A percentile compares a stretch with the other conserved stretches of the same genome.
Evolutionary conservation across 37 sponge, comb jelly and placozoan species (phyloP).

Genomic region (Aphrocallistes beatrix): DNA sequence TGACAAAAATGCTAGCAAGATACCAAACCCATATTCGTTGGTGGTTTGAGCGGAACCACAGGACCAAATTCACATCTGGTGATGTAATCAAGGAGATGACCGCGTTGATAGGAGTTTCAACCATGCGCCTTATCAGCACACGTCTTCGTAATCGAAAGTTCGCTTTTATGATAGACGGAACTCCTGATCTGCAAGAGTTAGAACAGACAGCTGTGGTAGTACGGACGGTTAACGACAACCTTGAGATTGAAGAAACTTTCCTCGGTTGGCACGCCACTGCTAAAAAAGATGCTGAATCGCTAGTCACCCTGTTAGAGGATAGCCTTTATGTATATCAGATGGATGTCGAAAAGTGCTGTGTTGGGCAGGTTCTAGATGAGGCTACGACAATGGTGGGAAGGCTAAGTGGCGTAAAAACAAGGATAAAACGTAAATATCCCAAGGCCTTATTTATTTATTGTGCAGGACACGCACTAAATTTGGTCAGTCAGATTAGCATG

Average conservation of each 20-base stretch:
- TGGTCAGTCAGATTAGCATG: too few species aligned
- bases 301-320: not conserved
- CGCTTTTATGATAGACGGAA: not conserved
- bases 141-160: slow-evolving; percentile 7
- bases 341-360: slow-evolving; percentile 11
- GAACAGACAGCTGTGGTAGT: not conserved
- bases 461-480: slow-evolving; percentile 5
- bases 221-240: slow-evolving; percentile 8
- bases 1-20: not conserved
- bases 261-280: slow-evolving; percentile 4
- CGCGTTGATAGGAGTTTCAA: not conserved
- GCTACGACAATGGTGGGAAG: slow-evolving; percentile 1
- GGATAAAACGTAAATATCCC: not conserved
- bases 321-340: not conserved
- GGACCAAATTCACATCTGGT: not conserved
- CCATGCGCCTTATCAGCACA: not conserved
- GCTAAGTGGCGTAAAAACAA: slow-evolving; percentile 1
- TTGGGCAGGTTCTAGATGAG: slow-evolving; percentile 14
- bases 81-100: not conserved
- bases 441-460: not conserved
- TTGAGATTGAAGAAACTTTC: not conserved
- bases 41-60: not conserved
- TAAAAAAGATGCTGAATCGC: not conserved
- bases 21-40: not conserved
- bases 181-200: not conserved